These are phyloP conservation scores for Aphelinus atriplicis DNA, from an alignment of 1,140 invertebrate species.

Conservation along the genomic window DNA sequence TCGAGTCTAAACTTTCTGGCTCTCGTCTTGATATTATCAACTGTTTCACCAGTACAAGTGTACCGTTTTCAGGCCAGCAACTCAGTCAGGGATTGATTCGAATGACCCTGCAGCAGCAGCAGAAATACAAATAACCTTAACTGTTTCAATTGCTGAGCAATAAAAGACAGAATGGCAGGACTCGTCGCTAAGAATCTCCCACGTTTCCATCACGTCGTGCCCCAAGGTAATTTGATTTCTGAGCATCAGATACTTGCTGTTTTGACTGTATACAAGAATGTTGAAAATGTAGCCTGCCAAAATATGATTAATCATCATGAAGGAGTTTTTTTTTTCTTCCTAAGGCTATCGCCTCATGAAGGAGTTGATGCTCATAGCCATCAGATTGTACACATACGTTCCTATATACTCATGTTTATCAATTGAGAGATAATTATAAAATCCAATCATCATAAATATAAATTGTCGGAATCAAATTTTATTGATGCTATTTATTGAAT, in stretches of 20 bases:
- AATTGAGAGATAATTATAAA: not conserved
- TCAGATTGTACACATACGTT: not conserved
- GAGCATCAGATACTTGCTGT: not conserved
- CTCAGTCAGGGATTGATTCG: no score
- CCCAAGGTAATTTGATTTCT: slow-evolving; percentile 42
- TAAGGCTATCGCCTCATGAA: not conserved
- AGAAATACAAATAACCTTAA: slow-evolving; percentile 8
- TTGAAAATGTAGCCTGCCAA: slow-evolving; percentile 18
- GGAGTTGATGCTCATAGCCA: not conserved
- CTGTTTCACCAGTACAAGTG: no score
- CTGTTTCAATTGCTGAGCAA: not conserved
- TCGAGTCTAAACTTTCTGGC: no score
- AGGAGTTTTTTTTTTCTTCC: not conserved
- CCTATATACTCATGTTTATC: not conserved
- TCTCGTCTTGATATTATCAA: no score
- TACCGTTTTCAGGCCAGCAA: no score
- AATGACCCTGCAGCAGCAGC: no score
- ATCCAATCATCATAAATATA: no score
- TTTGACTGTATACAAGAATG: not conserved
- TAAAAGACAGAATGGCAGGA: slow-evolving; percentile 43
- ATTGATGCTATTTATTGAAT: no score
- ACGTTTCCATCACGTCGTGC: slow-evolving; percentile 40
- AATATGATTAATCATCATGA: slow-evolving; percentile 34
- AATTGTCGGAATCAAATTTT: no score
- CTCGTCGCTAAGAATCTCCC: slow-evolving; percentile 50